Evolutionary conservation across 2,888 invertebrate genomes (phyloP), one percentile per base, ranked within the genome.

Genomic region (Odontocolon sp.): DNA sequence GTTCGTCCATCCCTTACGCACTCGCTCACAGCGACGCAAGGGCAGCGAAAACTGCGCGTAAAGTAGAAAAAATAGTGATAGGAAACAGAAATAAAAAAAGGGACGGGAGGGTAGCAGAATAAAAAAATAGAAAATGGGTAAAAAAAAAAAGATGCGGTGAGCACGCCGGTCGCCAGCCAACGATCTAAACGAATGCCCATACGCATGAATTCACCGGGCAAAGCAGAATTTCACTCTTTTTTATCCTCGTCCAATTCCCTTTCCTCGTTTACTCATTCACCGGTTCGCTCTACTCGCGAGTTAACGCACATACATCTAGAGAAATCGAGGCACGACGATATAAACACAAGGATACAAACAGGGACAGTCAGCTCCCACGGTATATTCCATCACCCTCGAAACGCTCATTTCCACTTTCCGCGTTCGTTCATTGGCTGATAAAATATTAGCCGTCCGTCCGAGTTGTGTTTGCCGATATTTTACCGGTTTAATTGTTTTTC

Each of bases 401-500:
- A 78, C 75, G 76, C 78, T 72, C 73, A 72, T 73, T 74, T 77
- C 72, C 72, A 78, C 78, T 70, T 78, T 72, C 72, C 71, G 78
- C 76, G 71, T 80, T 59, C 81, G 78, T 80, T 80, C 82, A 83
- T 81, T 81, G 82, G 81, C 83, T 83, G 86, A 86, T 87, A 87
- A 87, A 87, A 88, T 88, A 87, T 88, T 85, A 86, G 82, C 84
- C 84, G 85, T 85, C 86, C 81, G 82, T 87, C 69, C 87, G 84
- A 82, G 79, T 81, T 79, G 81, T 86, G 85, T 87, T 88, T 83
- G 85, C 80, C 87, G 83, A 88, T 88, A 89, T 87, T 88, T 88
- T 87, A 88, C 83, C 78, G 80, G 83, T 87, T 88, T 87, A 88
- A 88, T 89, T 88, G 88, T 87, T 88, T 88, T 88, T 87, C 87